Base-by-base conservation (phyloP, 2,113 vertebrate genomes). In the Scytalopus superciliaris region DNA sequence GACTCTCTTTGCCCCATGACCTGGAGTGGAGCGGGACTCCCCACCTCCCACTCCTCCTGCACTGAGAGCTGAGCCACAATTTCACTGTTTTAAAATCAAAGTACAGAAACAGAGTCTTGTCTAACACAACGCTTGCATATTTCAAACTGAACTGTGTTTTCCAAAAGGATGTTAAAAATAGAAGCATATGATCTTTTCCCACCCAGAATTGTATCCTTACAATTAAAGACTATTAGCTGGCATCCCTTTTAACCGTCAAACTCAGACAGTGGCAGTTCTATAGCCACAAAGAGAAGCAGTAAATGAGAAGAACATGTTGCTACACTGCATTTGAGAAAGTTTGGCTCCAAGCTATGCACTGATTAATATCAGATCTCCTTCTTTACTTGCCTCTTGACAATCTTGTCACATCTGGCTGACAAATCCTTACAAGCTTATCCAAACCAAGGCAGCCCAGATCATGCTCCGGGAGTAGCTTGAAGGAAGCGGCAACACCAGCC, bases 321-420 rank as follows among this genome's bases (percentile, higher is more conserved):
- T 98, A 98, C 98, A 98, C 98, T 97, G 97, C 98, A 96, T 98
- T 97, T 97, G 98, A 98, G 98, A 98, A 98, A 98, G 98, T 98
- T 97, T 99, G 98, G 98, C 98, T 99, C 96, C 97, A 94, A 99
- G 98, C 98, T 98, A 98, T 97, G 98, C 98, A 97, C 98, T 98
- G 98, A 99, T 99, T 98, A 98, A 98, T 98, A 98, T 99, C 98
- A 98, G 98, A 98, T 98, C 98, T 98, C 98, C 97, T 98, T 97
- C 98, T 98, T 97, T 98, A 97, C 98, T 97, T 96, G 97, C 97
- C 97, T 98, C 98, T 97, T 98, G 97, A 98, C 98, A 98, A 98
- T 98, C 98, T 97, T 98, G 98, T 99, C 98, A 98, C 98, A 99
- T 99, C 98, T 99, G 98, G 98, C 98, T 98, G 98, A 98, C 98